A percentile compares a stretch with the other conserved stretches of the same genome.
These are phyloP conservation scores for Percopsis omiscomaycus DNA, from an alignment of 2,797 vertebrate species.

Conservation along the genomic window DNA sequence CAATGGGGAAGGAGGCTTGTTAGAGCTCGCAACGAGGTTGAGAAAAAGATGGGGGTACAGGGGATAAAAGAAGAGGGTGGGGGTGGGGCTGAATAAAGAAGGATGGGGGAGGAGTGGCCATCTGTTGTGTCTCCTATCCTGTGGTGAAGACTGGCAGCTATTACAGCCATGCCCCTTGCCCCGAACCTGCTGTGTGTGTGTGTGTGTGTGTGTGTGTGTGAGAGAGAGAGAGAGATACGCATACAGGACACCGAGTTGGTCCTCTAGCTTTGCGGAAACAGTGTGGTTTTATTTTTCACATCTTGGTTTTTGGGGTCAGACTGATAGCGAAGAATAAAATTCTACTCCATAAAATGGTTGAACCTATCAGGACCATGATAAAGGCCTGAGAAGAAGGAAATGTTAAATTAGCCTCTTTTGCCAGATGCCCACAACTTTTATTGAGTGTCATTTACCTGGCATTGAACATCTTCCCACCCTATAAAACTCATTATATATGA, in stretches of 20 bases:
- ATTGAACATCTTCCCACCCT: too few relatives aligned
- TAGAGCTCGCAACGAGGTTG: neutral
- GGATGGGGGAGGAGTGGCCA: slow-evolving; percentile 54
- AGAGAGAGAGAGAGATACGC: slow-evolving; percentile 15
- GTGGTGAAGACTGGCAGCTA: slow-evolving; percentile 54
- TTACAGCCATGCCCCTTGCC: slow-evolving; percentile 45
- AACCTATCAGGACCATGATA: too few relatives aligned
- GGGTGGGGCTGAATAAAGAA: slow-evolving; percentile 44
- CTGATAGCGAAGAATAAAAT: too few relatives aligned
- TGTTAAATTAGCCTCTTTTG: too few relatives aligned
- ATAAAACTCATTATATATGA: too few relatives aligned
- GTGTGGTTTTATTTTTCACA: neutral
- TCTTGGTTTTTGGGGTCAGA: neutral
- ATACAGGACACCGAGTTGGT: slow-evolving; percentile 2
- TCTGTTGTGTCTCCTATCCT: slow-evolving; percentile 72
- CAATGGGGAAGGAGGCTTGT: slow-evolving; percentile 8
- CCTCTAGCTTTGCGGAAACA: neutral
- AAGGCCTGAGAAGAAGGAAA: too few relatives aligned
- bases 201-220: neutral
- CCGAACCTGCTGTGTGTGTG: slow-evolving; percentile 62
- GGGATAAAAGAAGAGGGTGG: slow-evolving; percentile 60
- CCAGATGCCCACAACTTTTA: too few relatives aligned
- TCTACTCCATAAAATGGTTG: too few relatives aligned
- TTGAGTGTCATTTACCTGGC: too few relatives aligned
- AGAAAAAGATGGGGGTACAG: neutral